A percentile compares a stretch with the other conserved stretches of the same genome.
phyloP scores from a whole-genome alignment of 2,888 invertebrate species.

The Dermolepida albohirtum region DNA sequence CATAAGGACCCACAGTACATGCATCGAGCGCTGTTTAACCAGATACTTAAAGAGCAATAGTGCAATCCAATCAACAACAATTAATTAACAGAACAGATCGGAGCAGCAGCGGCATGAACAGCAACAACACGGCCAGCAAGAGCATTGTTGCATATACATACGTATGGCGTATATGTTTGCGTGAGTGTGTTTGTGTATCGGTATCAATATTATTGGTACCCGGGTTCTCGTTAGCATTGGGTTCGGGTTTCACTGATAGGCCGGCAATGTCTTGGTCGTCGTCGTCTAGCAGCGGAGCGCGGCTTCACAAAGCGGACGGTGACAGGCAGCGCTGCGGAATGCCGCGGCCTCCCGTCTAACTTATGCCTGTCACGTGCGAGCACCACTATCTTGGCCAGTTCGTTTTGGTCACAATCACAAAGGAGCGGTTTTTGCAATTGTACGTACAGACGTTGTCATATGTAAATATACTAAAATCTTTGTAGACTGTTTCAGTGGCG shows the following conservation, averaged over 20 bases:
- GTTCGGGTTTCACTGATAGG: conserved; percentile 45
- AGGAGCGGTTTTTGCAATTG: conserved; percentile 50
- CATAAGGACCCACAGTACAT: conserved; percentile 22
- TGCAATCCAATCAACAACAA: conserved; percentile 56
- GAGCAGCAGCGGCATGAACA: conserved; percentile 40
- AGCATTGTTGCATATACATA: conserved; percentile 20
- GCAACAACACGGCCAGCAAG: conserved; percentile 30
- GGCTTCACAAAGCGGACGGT: conserved; percentile 59
- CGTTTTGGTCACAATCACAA: conserved; percentile 54
- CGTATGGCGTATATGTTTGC: conserved; percentile 9
- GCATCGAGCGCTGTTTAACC: conserved; percentile 50
- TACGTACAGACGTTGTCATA: not conserved
- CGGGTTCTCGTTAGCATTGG: conserved; percentile 50
- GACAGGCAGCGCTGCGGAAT: conserved; percentile 60
- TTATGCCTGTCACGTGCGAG: conserved; percentile 63
- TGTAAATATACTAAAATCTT: conserved; percentile 15
- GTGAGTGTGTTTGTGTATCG: conserved; percentile 23
- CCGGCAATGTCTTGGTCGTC: conserved; percentile 39
- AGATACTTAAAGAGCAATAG: conserved; percentile 53
- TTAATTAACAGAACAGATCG: conserved; percentile 54
- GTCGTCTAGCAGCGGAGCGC: conserved; percentile 48
- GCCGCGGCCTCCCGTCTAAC: conserved; percentile 61
- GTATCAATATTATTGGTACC: conserved; percentile 40
- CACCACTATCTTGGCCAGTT: conserved; percentile 54
- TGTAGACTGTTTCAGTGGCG: conserved; percentile 11